Evolutionary conservation across 2,113 vertebrate genomes (phyloP).

Genomic region (Chaetops frenatus): DNA sequence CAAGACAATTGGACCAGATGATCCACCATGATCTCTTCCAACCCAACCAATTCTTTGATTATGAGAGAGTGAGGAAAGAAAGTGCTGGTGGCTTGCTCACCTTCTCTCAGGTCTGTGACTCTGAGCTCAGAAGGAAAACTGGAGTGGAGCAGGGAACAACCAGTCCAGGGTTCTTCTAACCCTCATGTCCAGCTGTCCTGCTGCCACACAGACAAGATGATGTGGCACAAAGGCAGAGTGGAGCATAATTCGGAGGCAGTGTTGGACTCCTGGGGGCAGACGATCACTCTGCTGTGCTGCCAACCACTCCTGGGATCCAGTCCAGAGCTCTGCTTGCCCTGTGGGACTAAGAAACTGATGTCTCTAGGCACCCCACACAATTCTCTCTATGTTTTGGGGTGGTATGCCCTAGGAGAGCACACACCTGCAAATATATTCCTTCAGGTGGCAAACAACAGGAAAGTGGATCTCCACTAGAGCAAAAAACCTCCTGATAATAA

Average conservation of each 20-base stretch:
- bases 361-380: neutral
- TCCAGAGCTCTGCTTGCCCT: neutral
- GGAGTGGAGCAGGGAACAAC: neutral
- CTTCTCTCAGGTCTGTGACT: neutral
- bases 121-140: neutral
- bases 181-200: neutral
- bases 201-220: neutral
- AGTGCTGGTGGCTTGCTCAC: neutral
- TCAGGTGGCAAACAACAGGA: neutral
- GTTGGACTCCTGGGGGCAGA: neutral
- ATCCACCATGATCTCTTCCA: neutral
- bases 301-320: neutral
- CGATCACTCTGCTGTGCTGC: neutral
- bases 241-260: fast-evolving
- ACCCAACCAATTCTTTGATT: neutral
- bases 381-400: no score
- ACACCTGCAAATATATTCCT: neutral
- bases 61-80: neutral
- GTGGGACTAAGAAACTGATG: neutral
- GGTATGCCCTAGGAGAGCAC: neutral
- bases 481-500: neutral
- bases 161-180: neutral
- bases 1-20: neutral
- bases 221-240: neutral
- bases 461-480: neutral